phyloP scores from a whole-genome alignment of 2,888 invertebrate species.

The Dolichopus griseipennis region DNA sequence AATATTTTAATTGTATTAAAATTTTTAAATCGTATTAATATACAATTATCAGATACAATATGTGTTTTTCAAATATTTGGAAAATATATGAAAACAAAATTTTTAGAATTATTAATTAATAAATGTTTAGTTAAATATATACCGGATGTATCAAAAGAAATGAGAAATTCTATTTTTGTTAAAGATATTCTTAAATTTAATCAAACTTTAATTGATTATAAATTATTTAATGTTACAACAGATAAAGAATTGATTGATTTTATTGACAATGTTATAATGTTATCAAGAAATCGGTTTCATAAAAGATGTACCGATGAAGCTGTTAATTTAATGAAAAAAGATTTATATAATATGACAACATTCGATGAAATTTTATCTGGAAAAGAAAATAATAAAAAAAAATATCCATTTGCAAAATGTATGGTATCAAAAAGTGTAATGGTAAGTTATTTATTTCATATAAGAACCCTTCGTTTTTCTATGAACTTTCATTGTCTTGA shows the following conservation, averaged over 20 bases:
- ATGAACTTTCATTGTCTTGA: too few relatives aligned
- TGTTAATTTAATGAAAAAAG: slow-evolving; percentile 65
- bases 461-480: too few relatives aligned
- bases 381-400: slow-evolving; percentile 29
- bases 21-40: slow-evolving; percentile 35
- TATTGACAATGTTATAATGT: slow-evolving; percentile 60
- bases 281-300: slow-evolving; percentile 70
- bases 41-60: slow-evolving; percentile 30
- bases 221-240: slow-evolving; percentile 45
- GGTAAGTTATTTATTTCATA: slow-evolving; percentile 28
- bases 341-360: slow-evolving; percentile 63
- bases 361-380: slow-evolving; percentile 45
- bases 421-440: slow-evolving; percentile 43
- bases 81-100: slow-evolving; percentile 48
- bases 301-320: slow-evolving; percentile 61
- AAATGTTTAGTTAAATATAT: slow-evolving; percentile 68
- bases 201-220: slow-evolving; percentile 49
- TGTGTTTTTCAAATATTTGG: slow-evolving; percentile 46
- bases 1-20: slow-evolving; percentile 32
- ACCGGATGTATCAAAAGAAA: slow-evolving; percentile 63
- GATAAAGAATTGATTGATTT: slow-evolving; percentile 57
- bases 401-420: slow-evolving; percentile 32
- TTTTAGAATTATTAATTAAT: slow-evolving; percentile 58
- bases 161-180: slow-evolving; percentile 58
- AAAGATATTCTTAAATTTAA: slow-evolving; percentile 59